phyloP scores from a whole-genome alignment of 1,140 invertebrate genomes.

The Aphis craccivora region DNA sequence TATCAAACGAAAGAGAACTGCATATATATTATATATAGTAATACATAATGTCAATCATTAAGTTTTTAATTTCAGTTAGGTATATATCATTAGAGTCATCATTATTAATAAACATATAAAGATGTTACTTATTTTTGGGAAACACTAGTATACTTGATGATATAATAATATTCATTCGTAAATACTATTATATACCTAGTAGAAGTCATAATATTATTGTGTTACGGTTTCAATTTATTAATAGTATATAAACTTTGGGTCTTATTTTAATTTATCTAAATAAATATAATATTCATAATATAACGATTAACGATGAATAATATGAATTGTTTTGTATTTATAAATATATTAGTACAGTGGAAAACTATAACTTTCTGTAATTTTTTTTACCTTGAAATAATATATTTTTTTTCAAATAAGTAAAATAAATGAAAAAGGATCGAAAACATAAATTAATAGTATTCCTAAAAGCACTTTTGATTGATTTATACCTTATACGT shows the following conservation, averaged over 20 bases:
- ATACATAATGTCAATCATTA: not conserved
- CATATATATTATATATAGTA: not conserved
- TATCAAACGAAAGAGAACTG: not conserved
- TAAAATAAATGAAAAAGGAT: not conserved
- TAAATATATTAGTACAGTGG: not conserved
- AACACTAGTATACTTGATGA: no score
- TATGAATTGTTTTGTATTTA: not conserved
- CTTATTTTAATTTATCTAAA: not conserved
- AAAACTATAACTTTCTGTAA: not conserved
- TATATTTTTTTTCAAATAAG: not conserved
- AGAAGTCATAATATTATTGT: no score
- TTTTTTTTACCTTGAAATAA: not conserved
- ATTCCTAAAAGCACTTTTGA: not conserved
- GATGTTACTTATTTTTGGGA: no score
- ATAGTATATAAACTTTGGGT: no score
- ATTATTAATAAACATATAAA: not conserved
- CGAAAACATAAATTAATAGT: not conserved
- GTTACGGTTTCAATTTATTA: no score
- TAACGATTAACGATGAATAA: not conserved
- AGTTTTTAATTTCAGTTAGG: not conserved
- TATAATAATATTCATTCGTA: no score
- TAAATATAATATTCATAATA: not conserved
- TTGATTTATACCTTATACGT: no score
- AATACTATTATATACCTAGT: not conserved
- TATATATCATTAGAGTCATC: not conserved